These are phyloP conservation scores for Chrysolina oricalcia DNA, from an alignment of 2,888 invertebrate species.

Conservation along the genomic window DNA sequence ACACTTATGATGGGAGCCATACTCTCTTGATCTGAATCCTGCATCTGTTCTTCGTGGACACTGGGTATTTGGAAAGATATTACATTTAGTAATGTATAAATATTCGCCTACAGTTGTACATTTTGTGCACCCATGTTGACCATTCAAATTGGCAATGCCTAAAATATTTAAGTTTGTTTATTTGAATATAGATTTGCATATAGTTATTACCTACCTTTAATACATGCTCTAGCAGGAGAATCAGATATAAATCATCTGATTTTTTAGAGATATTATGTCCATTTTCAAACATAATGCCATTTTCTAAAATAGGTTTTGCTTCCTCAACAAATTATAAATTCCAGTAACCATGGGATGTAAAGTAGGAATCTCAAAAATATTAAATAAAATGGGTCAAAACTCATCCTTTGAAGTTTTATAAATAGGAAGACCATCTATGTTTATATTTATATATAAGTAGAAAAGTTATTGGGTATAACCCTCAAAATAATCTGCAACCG, in stretches of 20 bases:
- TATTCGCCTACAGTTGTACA: slow-evolving; percentile 50
- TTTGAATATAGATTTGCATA: neutral
- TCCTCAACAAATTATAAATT: slow-evolving; percentile 45
- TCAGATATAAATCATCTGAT: slow-evolving; percentile 42
- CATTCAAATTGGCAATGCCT: slow-evolving; percentile 53
- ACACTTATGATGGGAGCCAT: slow-evolving; percentile 35
- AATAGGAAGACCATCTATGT: slow-evolving; percentile 11
- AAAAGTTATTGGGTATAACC: no score
- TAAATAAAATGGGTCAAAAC: slow-evolving; percentile 42
- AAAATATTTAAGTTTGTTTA: slow-evolving; percentile 25
- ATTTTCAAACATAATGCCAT: slow-evolving; percentile 23
- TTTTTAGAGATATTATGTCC: slow-evolving; percentile 10
- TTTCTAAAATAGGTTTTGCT: slow-evolving; percentile 24
- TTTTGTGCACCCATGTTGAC: slow-evolving; percentile 48
- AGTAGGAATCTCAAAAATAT: slow-evolving; percentile 29
- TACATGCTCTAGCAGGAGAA: slow-evolving; percentile 51
- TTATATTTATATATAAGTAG: neutral
- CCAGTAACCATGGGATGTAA: slow-evolving; percentile 33
- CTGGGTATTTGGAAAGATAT: slow-evolving; percentile 29
- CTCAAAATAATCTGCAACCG: no score
- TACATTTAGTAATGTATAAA: slow-evolving; percentile 43
- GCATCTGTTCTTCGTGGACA: slow-evolving; percentile 34
- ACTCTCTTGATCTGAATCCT: slow-evolving; percentile 18
- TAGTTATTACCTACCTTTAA: slow-evolving; percentile 43
- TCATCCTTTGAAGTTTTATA: slow-evolving; percentile 33